Evolutionary conservation across 2,113 vertebrate genomes (phyloP), one percentile per base, ranked within the genome.

Genomic region (Labrus mixtus): DNA sequence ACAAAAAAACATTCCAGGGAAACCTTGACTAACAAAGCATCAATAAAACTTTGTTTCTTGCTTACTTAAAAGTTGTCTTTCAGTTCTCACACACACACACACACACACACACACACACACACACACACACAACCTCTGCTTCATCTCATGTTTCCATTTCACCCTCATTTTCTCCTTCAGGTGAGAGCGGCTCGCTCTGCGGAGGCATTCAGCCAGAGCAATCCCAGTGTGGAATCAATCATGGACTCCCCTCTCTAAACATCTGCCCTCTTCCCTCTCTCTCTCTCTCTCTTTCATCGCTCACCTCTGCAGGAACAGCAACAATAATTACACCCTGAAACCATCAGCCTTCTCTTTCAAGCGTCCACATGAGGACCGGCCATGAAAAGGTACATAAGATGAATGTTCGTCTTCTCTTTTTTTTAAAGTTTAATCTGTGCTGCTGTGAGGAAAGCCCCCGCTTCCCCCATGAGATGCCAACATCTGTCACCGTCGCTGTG

Each of bases 91-190:
- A 17, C 51, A 19, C 37, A 6, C 13, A 20, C 29, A 16, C 15
- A 29, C 7, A 39, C 19, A 17, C 41, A 7, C 9, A 25, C 59
- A 10, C 13, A 20, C 29, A 20, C 15, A 29, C 7, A 37, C n/a
- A n/a, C 45, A 6, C 10, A 22, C 61, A 66, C 57, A 11, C 25
- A 16, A 7, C 13, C 46, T n/a, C 41, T 48, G 10, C 33, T 15
- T 19, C 45, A 20, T n/a, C 57, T 29, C 48, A 2, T 23, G 23
- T 54, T 73, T 69, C 59, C 53, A 74, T 77, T 77, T 48, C 57
- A 60, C 36, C 56, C 51, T 82, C 41, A 61, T 82, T 75, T 79
- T 56, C 56, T 63, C 65, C 76, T 78, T 58, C 70, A 76, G 80
- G 73, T 74, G 60, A 67, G 53, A 39, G 63, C 23, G 20, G 46